Evolutionary conservation across 1,140 invertebrate species (phyloP).

Genomic region (Macrocentrus cingulum): DNA sequence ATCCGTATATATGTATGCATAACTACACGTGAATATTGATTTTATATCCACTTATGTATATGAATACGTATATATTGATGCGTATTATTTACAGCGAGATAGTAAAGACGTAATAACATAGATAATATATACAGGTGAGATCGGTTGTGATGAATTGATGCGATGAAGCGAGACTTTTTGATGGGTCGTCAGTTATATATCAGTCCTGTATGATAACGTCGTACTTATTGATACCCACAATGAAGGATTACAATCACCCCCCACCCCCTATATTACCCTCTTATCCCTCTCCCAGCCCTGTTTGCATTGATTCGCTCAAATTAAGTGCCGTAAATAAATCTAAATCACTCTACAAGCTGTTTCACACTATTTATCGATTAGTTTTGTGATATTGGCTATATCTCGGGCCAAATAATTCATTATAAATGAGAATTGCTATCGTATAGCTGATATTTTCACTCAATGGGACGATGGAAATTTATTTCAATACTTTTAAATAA

Average conservation of each 20-base stretch:
- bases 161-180: slow-evolving; percentile 63
- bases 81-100: slow-evolving; percentile 58
- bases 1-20: slow-evolving; percentile 35
- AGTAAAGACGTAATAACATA: slow-evolving; percentile 59
- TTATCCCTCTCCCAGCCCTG: too few species aligned
- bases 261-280: not conserved
- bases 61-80: slow-evolving; percentile 39
- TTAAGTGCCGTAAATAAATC: too few species aligned
- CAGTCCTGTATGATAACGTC: not conserved
- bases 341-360: too few species aligned
- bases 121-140: slow-evolving; percentile 43
- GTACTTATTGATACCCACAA: slow-evolving; percentile 4
- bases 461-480: too few species aligned
- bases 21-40: too few species aligned
- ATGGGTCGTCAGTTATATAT: slow-evolving; percentile 11
- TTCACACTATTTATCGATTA: too few species aligned
- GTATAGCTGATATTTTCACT: too few species aligned
- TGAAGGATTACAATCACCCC: not conserved
- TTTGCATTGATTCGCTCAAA: too few species aligned
- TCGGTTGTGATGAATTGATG: slow-evolving; percentile 63
- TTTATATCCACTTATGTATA: slow-evolving; percentile 2
- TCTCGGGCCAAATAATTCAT: too few species aligned
- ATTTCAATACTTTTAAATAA: too few species aligned
- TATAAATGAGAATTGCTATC: too few species aligned
- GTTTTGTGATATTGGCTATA: too few species aligned